These are phyloP conservation scores for Lepetodrilus schrolli DNA, from an alignment of 2,888 invertebrate genomes.

Conservation along the genomic window DNA sequence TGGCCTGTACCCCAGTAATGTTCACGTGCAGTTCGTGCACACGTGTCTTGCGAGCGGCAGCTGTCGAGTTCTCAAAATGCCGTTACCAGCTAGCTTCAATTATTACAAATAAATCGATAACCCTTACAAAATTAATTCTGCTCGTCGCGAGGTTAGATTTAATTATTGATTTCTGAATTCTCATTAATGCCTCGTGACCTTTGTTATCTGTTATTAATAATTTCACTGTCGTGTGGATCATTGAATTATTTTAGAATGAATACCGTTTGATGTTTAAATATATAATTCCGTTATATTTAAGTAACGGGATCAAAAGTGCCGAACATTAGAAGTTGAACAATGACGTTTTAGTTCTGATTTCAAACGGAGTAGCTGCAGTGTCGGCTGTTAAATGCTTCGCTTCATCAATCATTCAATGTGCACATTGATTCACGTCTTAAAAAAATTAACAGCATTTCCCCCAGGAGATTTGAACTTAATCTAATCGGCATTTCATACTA, in stretches of 20 bases:
- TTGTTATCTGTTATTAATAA: not conserved
- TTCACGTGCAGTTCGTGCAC: conserved; percentile 18
- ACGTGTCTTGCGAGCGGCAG: not conserved
- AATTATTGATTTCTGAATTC: not conserved
- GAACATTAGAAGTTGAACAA: not conserved
- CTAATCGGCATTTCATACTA: no score
- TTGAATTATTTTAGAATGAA: not conserved
- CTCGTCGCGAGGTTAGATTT: not conserved
- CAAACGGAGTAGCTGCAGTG: no score
- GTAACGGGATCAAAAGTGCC: not conserved
- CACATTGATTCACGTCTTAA: no score
- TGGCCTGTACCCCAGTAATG: not conserved
- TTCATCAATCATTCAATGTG: no score
- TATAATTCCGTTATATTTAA: not conserved
- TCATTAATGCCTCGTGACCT: not conserved
- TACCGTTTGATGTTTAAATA: not conserved
- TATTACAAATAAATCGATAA: conserved; percentile 8
- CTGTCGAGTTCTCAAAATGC: conserved; percentile 2
- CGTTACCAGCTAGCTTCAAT: conserved; percentile 4
- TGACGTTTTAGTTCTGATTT: not conserved
- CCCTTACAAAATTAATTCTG: not conserved
- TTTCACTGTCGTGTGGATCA: not conserved
- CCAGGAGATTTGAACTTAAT: no score
- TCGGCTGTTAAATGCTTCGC: no score
- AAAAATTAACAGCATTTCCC: no score